Evolutionary conservation across 2,888 invertebrate species (phyloP).

Genomic region (Plagiodera versicolora): DNA sequence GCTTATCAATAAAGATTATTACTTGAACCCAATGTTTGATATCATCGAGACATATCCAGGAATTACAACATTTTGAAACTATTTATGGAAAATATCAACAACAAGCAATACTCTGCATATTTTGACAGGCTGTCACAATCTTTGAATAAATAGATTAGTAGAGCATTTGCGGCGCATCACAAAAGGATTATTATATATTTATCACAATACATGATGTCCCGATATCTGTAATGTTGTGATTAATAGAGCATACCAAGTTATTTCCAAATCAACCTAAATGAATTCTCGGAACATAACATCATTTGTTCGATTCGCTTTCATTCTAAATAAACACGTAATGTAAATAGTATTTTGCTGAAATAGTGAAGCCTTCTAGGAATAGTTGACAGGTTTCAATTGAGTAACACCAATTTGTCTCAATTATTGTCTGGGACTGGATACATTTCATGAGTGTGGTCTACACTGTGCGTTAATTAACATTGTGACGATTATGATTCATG

Average conservation of each 20-base stretch:
- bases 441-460: conserved; percentile 11
- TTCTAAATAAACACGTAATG: neutral
- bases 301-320: neutral
- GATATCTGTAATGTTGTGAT: too few relatives aligned
- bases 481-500: neutral
- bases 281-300: neutral
- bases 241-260: neutral
- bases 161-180: too few relatives aligned
- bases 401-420: conserved; percentile 15
- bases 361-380: neutral
- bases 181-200: too few relatives aligned
- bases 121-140: too few relatives aligned
- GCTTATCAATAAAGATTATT: too few relatives aligned
- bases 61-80: too few relatives aligned
- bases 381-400: conserved; percentile 11
- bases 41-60: too few relatives aligned
- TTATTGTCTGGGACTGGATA: conserved; percentile 6
- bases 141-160: too few relatives aligned
- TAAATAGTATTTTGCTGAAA: neutral
- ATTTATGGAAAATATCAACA: too few relatives aligned
- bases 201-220: too few relatives aligned
- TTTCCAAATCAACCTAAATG: neutral
- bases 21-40: too few relatives aligned
- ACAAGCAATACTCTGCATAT: too few relatives aligned
- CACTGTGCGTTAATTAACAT: neutral